Percentiles rank a stretch among this genome's conserved stretches.
phyloP scores from a whole-genome alignment of 2,888 invertebrate species.

The Gymnoscelis rufifasciata region DNA sequence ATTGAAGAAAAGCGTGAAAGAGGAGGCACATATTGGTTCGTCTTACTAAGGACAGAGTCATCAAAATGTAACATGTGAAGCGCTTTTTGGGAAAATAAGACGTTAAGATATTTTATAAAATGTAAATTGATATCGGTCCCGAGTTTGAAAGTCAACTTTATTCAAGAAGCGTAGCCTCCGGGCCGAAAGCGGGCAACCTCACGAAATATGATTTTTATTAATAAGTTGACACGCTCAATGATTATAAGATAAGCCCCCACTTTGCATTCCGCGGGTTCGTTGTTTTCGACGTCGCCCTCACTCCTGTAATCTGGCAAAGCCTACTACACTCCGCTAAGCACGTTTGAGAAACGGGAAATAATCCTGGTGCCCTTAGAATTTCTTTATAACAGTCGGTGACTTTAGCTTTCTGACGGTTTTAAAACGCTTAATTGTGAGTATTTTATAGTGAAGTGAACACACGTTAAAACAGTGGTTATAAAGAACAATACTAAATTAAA shows the following conservation, averaged over 20 bases:
- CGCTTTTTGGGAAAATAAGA: too few species aligned
- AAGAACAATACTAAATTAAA: too few species aligned
- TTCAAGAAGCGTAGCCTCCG: constrained; percentile 54
- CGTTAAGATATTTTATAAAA: background rate
- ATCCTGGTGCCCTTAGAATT: constrained; percentile 35
- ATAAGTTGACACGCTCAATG: constrained; percentile 79
- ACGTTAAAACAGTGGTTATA: too few species aligned
- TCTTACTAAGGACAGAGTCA: too few species aligned
- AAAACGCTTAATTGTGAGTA: background rate
- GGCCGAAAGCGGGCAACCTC: constrained; percentile 47
- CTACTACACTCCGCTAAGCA: constrained; percentile 38
- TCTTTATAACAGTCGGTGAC: background rate
- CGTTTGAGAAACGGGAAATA: constrained; percentile 36
- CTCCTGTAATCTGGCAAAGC: constrained; percentile 61
- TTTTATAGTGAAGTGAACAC: background rate
- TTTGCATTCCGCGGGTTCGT: constrained; percentile 74
- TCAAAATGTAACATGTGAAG: too few species aligned
- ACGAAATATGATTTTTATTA: constrained; percentile 80
- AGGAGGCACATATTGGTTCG: too few species aligned
- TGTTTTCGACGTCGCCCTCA: constrained; percentile 62
- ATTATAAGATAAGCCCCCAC: constrained; percentile 78
- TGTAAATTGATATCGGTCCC: background rate
- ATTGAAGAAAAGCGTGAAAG: too few species aligned
- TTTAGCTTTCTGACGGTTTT: background rate
- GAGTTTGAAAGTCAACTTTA: constrained; percentile 40